A percentile compares a stretch with the other conserved stretches of the same genome.
phyloP scores from a whole-genome alignment of 1,140 invertebrate species.

The Pentalonia nigronervosa region DNA sequence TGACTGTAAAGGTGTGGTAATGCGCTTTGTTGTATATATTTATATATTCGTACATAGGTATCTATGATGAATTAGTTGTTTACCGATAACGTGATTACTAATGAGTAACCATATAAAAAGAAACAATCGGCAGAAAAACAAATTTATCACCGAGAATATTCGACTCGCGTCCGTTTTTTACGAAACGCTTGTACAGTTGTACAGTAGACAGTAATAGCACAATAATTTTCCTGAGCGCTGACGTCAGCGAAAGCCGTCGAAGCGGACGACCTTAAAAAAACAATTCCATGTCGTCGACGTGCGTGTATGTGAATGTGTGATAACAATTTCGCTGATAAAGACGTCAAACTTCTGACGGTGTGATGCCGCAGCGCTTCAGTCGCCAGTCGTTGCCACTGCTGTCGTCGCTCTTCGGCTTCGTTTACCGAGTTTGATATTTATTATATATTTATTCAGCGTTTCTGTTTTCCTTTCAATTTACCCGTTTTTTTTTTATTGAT shows the following conservation, averaged over 20 bases:
- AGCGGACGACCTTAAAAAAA: not conserved
- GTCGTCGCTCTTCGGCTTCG: too few relatives aligned
- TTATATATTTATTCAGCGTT: not conserved
- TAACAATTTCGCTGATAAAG: not conserved
- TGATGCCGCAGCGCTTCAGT: not conserved
- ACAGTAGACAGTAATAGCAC: not conserved
- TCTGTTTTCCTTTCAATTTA: not conserved
- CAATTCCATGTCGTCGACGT: not conserved
- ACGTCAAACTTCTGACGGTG: not conserved
- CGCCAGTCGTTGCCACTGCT: not conserved
- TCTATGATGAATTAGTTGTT: not conserved
- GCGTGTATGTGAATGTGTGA: not conserved
- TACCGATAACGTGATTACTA: too few relatives aligned
- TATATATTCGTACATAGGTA: too few relatives aligned
- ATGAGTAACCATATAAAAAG: not conserved
- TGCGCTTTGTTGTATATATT: too few relatives aligned
- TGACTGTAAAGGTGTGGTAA: too few relatives aligned
- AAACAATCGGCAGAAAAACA: not conserved
- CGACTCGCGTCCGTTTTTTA: not conserved
- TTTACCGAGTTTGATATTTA: too few relatives aligned
- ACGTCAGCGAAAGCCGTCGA: not conserved
- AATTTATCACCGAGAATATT: not conserved
- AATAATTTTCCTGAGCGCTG: not conserved
- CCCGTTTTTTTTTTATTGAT: not conserved
- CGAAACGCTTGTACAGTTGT: not conserved